Conservation (phyloP, 2,888 invertebrate genomes). For the Scaptomyza flava region DNA sequence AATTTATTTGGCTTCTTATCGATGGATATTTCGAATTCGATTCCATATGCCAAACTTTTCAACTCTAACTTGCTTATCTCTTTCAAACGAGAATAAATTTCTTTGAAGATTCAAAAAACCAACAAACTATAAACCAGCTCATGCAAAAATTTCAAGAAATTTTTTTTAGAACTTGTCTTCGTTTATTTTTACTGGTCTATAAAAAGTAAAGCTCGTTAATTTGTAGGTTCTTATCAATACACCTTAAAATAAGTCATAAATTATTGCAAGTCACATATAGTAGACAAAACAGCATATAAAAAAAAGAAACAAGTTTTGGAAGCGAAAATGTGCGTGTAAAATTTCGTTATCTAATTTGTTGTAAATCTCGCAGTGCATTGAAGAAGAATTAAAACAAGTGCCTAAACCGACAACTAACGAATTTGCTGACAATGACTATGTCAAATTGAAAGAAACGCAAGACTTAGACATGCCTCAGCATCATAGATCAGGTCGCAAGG, state of each 20-base stretch:
- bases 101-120: conserved; percentile 5
- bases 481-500: conserved; percentile 77
- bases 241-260: conserved; percentile 47
- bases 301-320: conserved; percentile 12
- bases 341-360: conserved; percentile 59
- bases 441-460: conserved; percentile 68
- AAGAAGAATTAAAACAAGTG: conserved; percentile 67
- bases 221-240: conserved; percentile 37
- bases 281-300: conserved; percentile 36
- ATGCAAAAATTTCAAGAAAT: background rate
- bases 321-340: conserved; percentile 17
- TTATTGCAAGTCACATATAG: conserved; percentile 33
- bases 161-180: background rate
- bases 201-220: conserved; percentile 18
- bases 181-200: background rate
- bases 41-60: background rate
- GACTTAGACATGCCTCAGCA: conserved; percentile 78
- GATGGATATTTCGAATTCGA: background rate
- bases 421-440: conserved; percentile 75
- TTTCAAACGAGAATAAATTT: background rate
- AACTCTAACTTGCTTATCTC: background rate
- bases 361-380: conserved; percentile 75
- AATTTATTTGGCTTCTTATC: background rate
- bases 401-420: conserved; percentile 37
- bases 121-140: background rate